These are phyloP conservation scores for Pseudococcus viburni DNA, from an alignment of 2,888 invertebrate species.

Conservation along the genomic window DNA sequence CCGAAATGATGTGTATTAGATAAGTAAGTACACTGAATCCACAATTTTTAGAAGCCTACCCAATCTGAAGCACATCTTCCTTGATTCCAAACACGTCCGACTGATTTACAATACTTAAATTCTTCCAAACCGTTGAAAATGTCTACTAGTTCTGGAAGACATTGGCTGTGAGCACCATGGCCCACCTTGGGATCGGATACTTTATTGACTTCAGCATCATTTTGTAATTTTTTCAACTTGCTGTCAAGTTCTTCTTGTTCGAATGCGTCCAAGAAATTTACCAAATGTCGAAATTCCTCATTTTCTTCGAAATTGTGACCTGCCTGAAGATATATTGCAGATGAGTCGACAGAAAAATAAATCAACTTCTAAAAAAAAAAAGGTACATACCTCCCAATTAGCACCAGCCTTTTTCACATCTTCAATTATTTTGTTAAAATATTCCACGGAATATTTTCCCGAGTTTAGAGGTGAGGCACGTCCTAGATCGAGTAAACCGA, in stretches of 20 bases:
- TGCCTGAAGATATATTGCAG: constrained; percentile 24
- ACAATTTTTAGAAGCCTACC: constrained; percentile 71
- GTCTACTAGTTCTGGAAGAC: not conserved
- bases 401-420: constrained; percentile 49
- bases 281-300: constrained; percentile 41
- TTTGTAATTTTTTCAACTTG: not conserved
- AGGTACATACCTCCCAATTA: constrained; percentile 35
- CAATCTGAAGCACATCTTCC: constrained; percentile 91
- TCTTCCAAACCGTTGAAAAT: constrained; percentile 78
- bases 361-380: not conserved
- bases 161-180: not conserved
- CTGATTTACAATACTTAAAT: constrained; percentile 86
- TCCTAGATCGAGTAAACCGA: not conserved
- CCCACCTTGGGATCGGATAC: not conserved
- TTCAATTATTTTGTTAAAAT: constrained; percentile 41
- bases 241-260: not conserved
- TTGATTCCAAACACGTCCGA: constrained; percentile 86
- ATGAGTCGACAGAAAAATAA: not conserved
- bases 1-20: no score
- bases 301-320: constrained; percentile 61
- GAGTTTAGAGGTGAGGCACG: not conserved
- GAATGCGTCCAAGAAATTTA: not conserved
- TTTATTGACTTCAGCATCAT: not conserved
- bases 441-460: constrained; percentile 18
- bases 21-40: not conserved